These are phyloP conservation scores for Eulemur mongoz DNA, from an alignment of 2,797 vertebrate species.

Conservation along the genomic window DNA sequence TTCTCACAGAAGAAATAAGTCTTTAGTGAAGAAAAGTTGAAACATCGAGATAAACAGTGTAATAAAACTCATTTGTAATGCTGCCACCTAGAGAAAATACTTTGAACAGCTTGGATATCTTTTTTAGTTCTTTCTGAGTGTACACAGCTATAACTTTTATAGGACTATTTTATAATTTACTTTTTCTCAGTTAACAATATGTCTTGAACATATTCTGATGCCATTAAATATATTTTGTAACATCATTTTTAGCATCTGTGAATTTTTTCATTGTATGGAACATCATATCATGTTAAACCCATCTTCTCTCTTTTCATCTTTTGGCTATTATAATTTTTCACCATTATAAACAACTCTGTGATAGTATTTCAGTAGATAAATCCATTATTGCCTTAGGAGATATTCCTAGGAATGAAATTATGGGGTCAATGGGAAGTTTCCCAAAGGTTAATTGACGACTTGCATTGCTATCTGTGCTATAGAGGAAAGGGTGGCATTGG, in stretches of 20 bases:
- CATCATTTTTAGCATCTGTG: not conserved
- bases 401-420: constrained; percentile 23
- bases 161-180: not conserved
- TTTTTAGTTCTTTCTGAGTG: not conserved
- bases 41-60: not conserved
- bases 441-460: not conserved
- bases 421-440: not conserved
- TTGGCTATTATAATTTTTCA: constrained; percentile 3
- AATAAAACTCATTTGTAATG: constrained; percentile 40
- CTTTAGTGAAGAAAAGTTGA: constrained; percentile 38
- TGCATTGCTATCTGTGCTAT: not conserved
- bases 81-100: constrained; percentile 41
- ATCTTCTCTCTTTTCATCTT: constrained; percentile 2
- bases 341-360: not conserved
- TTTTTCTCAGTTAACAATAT: constrained; percentile 17
- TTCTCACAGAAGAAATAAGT: not conserved
- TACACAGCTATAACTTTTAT: not conserved
- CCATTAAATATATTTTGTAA: not conserved
- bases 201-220: not conserved
- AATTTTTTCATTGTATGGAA: not conserved
- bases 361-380: not conserved
- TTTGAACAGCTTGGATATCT: not conserved
- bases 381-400: constrained; percentile 1
- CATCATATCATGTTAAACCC: not conserved
- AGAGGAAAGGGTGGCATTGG: not conserved